A percentile compares a stretch with the other conserved stretches of the same genome.
These are phyloP conservation scores for Drosophila novamexicana DNA, from an alignment of 1,140 invertebrate genomes.

Conservation along the genomic window DNA sequence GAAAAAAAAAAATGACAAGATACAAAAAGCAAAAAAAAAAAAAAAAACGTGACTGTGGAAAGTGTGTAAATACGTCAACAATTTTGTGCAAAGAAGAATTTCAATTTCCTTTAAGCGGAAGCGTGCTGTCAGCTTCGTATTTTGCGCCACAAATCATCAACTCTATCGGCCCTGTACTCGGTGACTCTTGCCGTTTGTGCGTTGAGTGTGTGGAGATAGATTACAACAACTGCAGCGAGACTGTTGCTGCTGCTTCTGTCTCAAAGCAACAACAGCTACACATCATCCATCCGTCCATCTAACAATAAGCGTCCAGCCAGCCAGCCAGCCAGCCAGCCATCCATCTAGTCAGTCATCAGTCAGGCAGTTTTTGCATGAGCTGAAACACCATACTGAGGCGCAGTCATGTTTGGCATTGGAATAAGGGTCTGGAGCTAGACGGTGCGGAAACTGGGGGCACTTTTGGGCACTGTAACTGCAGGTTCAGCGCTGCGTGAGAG, in stretches of 20 bases:
- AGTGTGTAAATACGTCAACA: constrained; percentile 78
- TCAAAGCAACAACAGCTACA: constrained; percentile 59
- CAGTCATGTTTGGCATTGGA: constrained; percentile 57
- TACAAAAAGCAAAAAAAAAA: not conserved
- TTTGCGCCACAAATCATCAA: constrained; percentile 80
- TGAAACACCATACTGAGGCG: constrained; percentile 34
- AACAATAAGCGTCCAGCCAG: constrained; percentile 78
- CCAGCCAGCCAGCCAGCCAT: constrained; percentile 47
- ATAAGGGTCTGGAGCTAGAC: constrained; percentile 1
- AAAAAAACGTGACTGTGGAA: constrained; percentile 12
- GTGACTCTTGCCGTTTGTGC: constrained; percentile 18
- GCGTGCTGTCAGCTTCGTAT: constrained; percentile 77
- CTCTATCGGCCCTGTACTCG: constrained; percentile 63
- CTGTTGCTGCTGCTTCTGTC: constrained; percentile 16
- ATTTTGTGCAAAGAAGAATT: constrained; percentile 80
- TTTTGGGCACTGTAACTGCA: not conserved
- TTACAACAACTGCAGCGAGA: constrained; percentile 68
- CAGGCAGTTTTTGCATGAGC: constrained; percentile 64
- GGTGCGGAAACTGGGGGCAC: not conserved
- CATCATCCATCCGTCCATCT: constrained; percentile 79
- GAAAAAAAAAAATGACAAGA: not conserved
- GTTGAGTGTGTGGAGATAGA: constrained; percentile 45
- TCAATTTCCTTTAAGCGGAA: constrained; percentile 81
- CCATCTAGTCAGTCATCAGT: constrained; percentile 79
- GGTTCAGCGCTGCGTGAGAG: constrained; percentile 29